Conservation (phyloP, 2,888 invertebrate species). For the Polyommatus icarus region DNA sequence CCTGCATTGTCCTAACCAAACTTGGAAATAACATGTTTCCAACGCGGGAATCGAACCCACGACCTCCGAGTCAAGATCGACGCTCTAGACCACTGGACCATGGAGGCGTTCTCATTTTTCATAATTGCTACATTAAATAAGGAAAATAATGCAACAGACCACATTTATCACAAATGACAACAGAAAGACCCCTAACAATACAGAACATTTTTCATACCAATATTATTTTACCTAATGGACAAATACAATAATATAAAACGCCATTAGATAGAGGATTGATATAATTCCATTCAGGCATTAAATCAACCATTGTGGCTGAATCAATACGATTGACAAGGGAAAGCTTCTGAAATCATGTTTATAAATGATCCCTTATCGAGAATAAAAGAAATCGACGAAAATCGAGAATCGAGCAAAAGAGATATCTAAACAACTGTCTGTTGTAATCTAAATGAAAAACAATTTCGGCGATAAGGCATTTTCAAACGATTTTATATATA, state of each 20-base stretch:
- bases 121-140: too few relatives aligned
- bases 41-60: too few relatives aligned
- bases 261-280: background rate
- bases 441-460: background rate
- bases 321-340: background rate
- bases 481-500: background rate
- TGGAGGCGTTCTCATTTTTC: too few relatives aligned
- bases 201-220: background rate
- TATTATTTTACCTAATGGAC: background rate
- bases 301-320: background rate
- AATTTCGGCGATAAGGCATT: background rate
- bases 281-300: conserved; percentile 3
- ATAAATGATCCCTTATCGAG: background rate
- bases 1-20: too few relatives aligned
- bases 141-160: background rate
- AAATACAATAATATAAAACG: background rate
- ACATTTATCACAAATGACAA: background rate
- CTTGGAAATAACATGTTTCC: too few relatives aligned
- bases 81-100: too few relatives aligned
- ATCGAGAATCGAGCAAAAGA: background rate
- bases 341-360: conserved; percentile 2
- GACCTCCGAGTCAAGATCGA: too few relatives aligned
- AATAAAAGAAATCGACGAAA: conserved; percentile 4
- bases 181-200: background rate
- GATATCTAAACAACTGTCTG: background rate